These are phyloP conservation scores for Caiman crocodilus DNA, from an alignment of 2,797 vertebrate species.

Conservation along the genomic window DNA sequence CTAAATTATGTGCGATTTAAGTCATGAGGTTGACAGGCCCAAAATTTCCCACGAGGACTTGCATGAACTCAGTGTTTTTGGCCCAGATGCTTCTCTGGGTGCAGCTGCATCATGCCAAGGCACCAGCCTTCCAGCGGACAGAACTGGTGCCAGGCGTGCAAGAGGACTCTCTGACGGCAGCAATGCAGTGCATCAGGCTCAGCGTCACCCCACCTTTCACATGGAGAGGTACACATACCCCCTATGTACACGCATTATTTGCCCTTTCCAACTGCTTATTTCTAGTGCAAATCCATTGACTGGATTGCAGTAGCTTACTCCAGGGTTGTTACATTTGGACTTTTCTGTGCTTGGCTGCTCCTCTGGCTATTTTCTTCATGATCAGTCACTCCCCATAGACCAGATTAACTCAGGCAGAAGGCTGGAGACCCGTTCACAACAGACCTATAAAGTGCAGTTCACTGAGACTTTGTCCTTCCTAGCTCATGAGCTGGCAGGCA, in stretches of 20 bases:
- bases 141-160: fast-evolving
- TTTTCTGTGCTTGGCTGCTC: not conserved
- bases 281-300: not conserved
- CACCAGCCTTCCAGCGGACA: not conserved
- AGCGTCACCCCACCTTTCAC: fast-evolving
- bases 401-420: not conserved
- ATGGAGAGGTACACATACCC: fast-evolving
- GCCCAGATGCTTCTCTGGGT: not conserved
- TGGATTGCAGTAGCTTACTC: not conserved
- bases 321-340: not conserved
- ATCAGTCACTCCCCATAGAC: not conserved
- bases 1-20: slow-evolving; percentile 42
- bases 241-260: too few species aligned
- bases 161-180: not conserved
- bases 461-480: not conserved
- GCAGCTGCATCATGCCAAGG: not conserved
- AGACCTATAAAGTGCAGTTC: not conserved
- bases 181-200: not conserved
- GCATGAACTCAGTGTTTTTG: not conserved
- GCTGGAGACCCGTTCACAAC: not conserved
- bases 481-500: not conserved
- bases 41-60: slow-evolving; percentile 48
- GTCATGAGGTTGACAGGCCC: not conserved
- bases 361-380: not conserved
- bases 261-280: not conserved